Evolutionary conservation across 2,888 invertebrate species (phyloP), one percentile per base, ranked within the genome.

Genomic region (Papilio demoleus): DNA sequence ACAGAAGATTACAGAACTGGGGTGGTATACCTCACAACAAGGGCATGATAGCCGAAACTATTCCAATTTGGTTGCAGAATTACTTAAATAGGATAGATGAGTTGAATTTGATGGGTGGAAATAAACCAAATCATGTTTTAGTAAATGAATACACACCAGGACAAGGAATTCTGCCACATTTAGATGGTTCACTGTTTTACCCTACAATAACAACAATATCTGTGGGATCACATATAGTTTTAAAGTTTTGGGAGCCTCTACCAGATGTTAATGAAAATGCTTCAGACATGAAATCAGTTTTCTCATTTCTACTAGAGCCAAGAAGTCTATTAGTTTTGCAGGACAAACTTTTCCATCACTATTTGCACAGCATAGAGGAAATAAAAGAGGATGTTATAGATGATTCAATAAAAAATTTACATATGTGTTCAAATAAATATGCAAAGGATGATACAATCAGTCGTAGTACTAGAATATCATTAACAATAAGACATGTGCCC

Each of bases 91-190:
- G 94, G 88, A 94, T 99, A 70, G 93, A 94, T 73, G 84, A 88
- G 11, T 86, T 97, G 6, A 93, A 95, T 75, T 79, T 96, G 42
- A 97, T 98, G 92, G 94, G 94, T 58, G 94, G 94, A 2, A 94
- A 94, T 72, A 93, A 93, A 70, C 96, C 99, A 0, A 99, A 99
- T 87, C 99, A 99, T 92, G 96, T 99, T 1, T 91, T 99, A 40
- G 95, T 99, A 0, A 99, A 99, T 92, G 99, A 99, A 87, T 99
- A 99, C 89, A 85, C 94, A 71, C 93, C 98, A 0, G 97, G 97
- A 0, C 98, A 99, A 90, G 99, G 99, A 14, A 99, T 99, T 71
- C 97, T 99, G 97, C 97, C 99, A 1, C 99, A 99, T 90, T 95
- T 97, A 27, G 99, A 99, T 90, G 99, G 99, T 0, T 97, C 98